Percentiles rank a stretch among this genome's conserved stretches.
phyloP scores from a whole-genome alignment of 2,797 vertebrate genomes.

The Mionectes olivaceus region DNA sequence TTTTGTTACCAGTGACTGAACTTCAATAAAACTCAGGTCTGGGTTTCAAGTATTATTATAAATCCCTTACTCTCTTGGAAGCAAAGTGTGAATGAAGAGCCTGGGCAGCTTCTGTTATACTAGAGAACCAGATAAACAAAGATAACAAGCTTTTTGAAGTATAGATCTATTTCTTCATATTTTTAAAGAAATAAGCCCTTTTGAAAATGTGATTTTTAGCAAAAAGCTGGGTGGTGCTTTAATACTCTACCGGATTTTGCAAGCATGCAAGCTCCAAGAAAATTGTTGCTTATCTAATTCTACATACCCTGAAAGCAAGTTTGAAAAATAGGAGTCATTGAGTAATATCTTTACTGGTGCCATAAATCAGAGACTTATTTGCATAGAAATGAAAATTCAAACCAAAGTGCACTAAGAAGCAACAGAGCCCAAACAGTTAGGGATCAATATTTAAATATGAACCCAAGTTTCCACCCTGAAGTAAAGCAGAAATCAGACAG shows the following conservation, averaged over 20 bases:
- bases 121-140: not conserved
- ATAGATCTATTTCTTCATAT: not conserved
- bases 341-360: slow-evolving; percentile 38
- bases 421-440: not conserved
- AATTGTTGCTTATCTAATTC: slow-evolving; percentile 49
- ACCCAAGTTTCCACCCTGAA: not conserved
- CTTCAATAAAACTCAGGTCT: not conserved
- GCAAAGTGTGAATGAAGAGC: not conserved
- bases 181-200: not conserved
- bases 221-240: not conserved
- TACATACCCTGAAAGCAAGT: slow-evolving; percentile 41
- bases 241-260: not conserved
- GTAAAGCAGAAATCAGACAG: not conserved
- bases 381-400: slow-evolving; percentile 62
- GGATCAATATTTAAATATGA: slow-evolving; percentile 11
- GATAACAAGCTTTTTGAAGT: not conserved
- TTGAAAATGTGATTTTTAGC: not conserved
- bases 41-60: not conserved
- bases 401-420: not conserved
- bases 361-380: slow-evolving; percentile 52
- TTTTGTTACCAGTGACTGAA: not conserved
- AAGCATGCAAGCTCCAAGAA: not conserved
- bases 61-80: not conserved
- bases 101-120: not conserved
- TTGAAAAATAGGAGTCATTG: slow-evolving; percentile 18